Evolutionary conservation across 1,140 invertebrate species (phyloP), one percentile per base, ranked within the genome.

Genomic region (Drosophila ercepeae): DNA sequence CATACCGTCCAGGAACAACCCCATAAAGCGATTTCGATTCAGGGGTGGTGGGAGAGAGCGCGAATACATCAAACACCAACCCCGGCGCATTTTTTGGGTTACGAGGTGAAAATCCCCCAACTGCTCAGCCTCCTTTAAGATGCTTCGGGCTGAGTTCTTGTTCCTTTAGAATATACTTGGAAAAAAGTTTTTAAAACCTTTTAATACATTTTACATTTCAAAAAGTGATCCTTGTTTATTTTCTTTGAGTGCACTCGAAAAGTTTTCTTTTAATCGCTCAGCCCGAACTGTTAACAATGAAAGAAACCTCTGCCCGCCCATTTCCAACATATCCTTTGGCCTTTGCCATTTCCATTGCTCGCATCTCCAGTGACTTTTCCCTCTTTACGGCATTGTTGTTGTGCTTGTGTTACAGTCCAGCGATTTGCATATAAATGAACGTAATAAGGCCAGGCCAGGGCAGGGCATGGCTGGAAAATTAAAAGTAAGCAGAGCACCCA

Each of bases 391-490:
- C 57, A 51, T 82, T 73, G 42, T 64, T 60, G 59, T 11, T 16
- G 27, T n/a, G 55, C 55, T 34, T 71, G 77, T 82, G 78, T 88
- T 75, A 70, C 77, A 82, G 77, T 75, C 82, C 69, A 89, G 45
- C 60, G 82, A 88, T 88, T 88, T 88, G 82, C 82, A 88, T 88
- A 88, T 88, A 83, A 88, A 88, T 88, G 82, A 75, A 54, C 70
- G 74, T 82, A 88, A 88, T 89, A 88, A 89, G 39, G 39, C 16
- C 14, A 8, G 9, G 13, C 36, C 32, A 13, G 32, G 82, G 77
- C 77, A 72, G 68, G 54, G 67, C 55, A 70, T 11, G 29, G 9
- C 29, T 32, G 60, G 64, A 64, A 88, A 86, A 86, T 82, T 88
- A 88, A 86, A 86, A 86, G 77, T 88, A 77, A 81, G 73, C 65